Evolutionary conservation across 2,113 vertebrate genomes (phyloP).

Genomic region (Numida meleagris): DNA sequence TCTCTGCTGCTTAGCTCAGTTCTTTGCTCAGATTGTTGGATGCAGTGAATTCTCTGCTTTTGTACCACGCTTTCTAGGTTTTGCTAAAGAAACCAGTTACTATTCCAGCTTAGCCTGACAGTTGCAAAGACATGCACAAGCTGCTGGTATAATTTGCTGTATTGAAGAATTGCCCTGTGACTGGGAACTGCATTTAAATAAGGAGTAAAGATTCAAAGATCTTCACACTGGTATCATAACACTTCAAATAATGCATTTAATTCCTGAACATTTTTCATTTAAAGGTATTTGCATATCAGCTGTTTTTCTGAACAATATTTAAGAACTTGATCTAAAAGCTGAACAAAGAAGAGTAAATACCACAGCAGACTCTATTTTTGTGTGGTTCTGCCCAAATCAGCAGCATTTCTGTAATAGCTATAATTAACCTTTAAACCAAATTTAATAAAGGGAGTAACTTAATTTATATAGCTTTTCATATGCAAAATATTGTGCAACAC

Average conservation of each 20-base stretch:
- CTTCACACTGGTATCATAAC: background rate
- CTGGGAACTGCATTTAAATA: background rate
- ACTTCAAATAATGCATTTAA: background rate
- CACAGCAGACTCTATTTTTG: conserved; percentile 35
- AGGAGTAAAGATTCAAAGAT: background rate
- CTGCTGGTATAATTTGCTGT: background rate
- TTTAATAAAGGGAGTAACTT: conserved; percentile 47
- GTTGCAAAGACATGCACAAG: background rate
- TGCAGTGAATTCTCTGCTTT: background rate
- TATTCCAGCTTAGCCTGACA: background rate
- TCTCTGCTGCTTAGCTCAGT: background rate
- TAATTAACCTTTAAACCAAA: conserved; percentile 66
- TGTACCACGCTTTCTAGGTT: background rate
- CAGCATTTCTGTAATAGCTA: conserved; percentile 50
- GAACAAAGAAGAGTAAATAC: conserved; percentile 49
- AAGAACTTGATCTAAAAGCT: conserved; percentile 37
- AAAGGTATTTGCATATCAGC: conserved; percentile 1
- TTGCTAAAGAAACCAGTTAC: background rate
- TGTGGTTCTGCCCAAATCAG: conserved; percentile 53
- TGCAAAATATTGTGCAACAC: conserved; percentile 21
- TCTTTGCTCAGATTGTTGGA: background rate
- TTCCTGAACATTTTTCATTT: background rate
- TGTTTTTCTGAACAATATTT: background rate
- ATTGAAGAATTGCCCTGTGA: background rate
- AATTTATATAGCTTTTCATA: conserved; percentile 31